Evolutionary conservation across 2,888 invertebrate genomes (phyloP), one percentile per base, ranked within the genome.

Genomic region (Agrochola litura): DNA sequence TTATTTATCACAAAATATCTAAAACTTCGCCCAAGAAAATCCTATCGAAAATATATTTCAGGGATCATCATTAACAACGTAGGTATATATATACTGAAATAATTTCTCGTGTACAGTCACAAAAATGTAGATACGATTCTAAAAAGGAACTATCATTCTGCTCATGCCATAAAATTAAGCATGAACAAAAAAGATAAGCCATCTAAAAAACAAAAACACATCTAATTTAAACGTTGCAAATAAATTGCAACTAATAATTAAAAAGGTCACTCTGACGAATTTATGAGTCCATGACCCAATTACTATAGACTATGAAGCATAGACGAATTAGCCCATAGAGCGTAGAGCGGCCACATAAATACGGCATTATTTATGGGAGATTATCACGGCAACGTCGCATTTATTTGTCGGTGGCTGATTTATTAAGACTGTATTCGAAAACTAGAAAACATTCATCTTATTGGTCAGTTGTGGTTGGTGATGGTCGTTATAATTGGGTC

Each of bases 201-300:
- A 30, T 30, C 0, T n/a, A 63, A 73, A 30, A 19, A 67, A 52
- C 30, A 61, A 71, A 76, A 81, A 69, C 22, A 67, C 43, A 58
- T 46, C 54, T 49, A 54, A 46, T 25, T 16, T 41, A 41, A 68
- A 64, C 25, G 74, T 76, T 81, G 85, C 88, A 85, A 87, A 88
- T 86, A 85, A 84, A 84, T 85, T 79, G 84, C 84, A 84, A 73
- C 68, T 61, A 77, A 82, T 82, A 85, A 88, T 88, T 82, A 87
- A 87, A 87, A 86, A 88, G 86, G 87, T 79, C 89, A 71, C 66
- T 54, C 8, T 8, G 37, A 67, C 78, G 72, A 87, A 86, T 88
- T 88, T 74, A 77, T 77, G 74, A 81, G 88, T 79, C 89, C 87
- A 64, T 88, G 88, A 83, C 89, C 87, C 43, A 86, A 79, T 86